Evolutionary conservation across 2,888 invertebrate species (phyloP), one percentile per base, ranked within the genome.

Genomic region (Lithophane socia): DNA sequence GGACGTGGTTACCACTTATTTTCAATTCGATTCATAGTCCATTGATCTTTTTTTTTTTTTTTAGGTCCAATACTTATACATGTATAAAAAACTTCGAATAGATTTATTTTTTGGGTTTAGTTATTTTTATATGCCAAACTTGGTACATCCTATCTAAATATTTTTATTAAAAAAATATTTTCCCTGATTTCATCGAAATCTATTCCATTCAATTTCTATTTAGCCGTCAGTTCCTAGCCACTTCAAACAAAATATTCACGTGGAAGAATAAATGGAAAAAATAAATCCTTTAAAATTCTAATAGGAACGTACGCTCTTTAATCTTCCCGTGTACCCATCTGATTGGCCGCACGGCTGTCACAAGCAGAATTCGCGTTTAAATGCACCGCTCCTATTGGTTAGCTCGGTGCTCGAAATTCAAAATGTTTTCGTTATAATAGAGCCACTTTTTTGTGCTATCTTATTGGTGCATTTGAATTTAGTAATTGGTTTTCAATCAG

Each of bases 321-420:
- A 95, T 95, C 95, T 94, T 91, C 91, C 88, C 89, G 86, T 84
- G 87, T 90, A 91, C 91, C 91, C 92, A 96, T 96, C 95, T 95
- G 95, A 96, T 96, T 96, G 95, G 96, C 91, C 91, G 91, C 92
- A 90, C 91, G 90, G 93, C 95, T 96, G 96, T 96, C 96, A 96
- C 89, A 91, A 92, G 91, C 96, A 96, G 94, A 93, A 92, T 91
- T 92, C 92, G 91, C 91, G 94, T 95, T 93, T 94, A 94, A 94
- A 95, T 94, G 94, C 94, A 94, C 90, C 91, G 91, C 91, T 91
- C 91, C 91, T 92, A 95, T 95, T 95, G 94, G 95, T 86, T 88
- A 86, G 86, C 84, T 87, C 88, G 67, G 67, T 79, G 90, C 93
- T 94, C 91, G 90, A 91, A 93, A 92, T 92, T 92, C 86, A 88